These are phyloP conservation scores for Temnothorax rugatulus DNA, from an alignment of 2,888 invertebrate genomes.

Conservation along the genomic window DNA sequence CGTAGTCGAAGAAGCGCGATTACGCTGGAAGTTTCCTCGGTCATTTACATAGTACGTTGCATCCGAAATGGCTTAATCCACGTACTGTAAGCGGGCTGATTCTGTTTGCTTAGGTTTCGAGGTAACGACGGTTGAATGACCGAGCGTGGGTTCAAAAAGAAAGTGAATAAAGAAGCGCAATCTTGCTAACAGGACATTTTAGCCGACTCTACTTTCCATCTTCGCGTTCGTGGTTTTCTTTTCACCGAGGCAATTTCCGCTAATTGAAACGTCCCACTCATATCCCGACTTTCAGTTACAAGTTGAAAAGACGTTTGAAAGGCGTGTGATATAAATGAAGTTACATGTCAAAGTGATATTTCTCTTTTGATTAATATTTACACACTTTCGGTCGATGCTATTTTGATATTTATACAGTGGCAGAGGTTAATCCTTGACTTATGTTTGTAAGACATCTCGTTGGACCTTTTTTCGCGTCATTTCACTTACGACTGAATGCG, in stretches of 20 bases:
- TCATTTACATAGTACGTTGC: slow-evolving; percentile 26
- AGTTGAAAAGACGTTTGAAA: neutral
- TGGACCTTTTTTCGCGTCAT: neutral
- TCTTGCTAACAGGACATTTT: slow-evolving; percentile 43
- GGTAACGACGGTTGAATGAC: slow-evolving; percentile 22
- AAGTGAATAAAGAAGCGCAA: slow-evolving; percentile 55
- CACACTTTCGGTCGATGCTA: neutral
- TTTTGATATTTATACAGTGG: neutral
- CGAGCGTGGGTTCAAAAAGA: slow-evolving; percentile 27
- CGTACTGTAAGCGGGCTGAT: neutral
- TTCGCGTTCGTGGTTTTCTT: slow-evolving; percentile 43
- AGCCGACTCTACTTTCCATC: slow-evolving; percentile 42
- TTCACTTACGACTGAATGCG: neutral
- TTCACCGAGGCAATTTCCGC: slow-evolving; percentile 60
- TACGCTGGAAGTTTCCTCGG: slow-evolving; percentile 14
- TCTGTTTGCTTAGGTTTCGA: slow-evolving; percentile 34
- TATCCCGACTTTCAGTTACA: slow-evolving; percentile 15
- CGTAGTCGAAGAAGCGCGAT: slow-evolving; percentile 36
- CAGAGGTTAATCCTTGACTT: neutral
- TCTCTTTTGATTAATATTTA: neutral
- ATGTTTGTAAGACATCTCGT: neutral
- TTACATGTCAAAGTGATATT: neutral
- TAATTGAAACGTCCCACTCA: slow-evolving; percentile 66
- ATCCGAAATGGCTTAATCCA: slow-evolving; percentile 36
- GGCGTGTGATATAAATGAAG: neutral